Percentiles rank a stretch among this genome's conserved stretches.
Conservation (phyloP, 1,140 invertebrate species). For the Drosophila orosa region DNA sequence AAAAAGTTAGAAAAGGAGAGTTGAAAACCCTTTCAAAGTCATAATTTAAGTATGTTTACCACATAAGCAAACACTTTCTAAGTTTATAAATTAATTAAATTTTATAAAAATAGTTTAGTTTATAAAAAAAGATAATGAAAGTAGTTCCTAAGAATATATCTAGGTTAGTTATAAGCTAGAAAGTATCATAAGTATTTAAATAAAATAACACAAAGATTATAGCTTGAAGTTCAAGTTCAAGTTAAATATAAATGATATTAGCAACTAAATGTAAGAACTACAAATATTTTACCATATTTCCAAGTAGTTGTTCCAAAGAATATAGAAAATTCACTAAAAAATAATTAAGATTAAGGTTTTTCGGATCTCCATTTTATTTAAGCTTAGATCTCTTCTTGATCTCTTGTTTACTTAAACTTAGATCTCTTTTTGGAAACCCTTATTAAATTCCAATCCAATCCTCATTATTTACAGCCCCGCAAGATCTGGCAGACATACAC, state of each 20-base stretch:
- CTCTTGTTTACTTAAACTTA: not conserved
- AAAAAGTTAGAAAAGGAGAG: not conserved
- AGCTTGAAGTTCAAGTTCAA: not conserved
- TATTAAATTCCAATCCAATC: not conserved
- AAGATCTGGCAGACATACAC: constrained; percentile 91
- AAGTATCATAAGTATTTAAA: not conserved
- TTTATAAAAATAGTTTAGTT: not conserved
- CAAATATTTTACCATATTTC: not conserved
- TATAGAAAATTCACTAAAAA: not conserved
- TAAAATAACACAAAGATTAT: not conserved
- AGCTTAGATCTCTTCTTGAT: not conserved
- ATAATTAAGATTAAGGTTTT: no score
- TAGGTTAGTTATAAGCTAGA: not conserved
- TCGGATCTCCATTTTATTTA: not conserved
- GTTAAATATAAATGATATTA: not conserved
- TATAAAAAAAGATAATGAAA: not conserved
- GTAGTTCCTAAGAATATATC: not conserved
- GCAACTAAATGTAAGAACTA: not conserved
- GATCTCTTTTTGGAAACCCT: not conserved
- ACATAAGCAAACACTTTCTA: no score
- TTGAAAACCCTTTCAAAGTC: no score
- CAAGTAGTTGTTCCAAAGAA: accelerated
- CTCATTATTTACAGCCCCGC: constrained; percentile 67
- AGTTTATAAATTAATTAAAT: not conserved
- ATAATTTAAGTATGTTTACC: no score